Percentiles rank a stretch among this genome's conserved stretches.
phyloP scores from a whole-genome alignment of 35 echinoderm and acorn worm species.

The Lytechinus pictus region DNA sequence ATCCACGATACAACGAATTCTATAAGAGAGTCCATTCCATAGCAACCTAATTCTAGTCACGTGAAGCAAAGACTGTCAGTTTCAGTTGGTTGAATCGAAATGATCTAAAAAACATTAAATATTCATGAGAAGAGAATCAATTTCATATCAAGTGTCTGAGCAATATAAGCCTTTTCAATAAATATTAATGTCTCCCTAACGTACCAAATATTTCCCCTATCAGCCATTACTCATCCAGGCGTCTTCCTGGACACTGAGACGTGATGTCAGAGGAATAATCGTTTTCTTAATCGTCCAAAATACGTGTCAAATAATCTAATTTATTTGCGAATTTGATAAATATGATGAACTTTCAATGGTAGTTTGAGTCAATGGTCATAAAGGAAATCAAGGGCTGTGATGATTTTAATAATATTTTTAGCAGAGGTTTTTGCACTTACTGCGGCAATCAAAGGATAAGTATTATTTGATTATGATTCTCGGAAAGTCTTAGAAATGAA shows the following conservation, averaged over 20 bases:
- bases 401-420: no score
- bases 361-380: no score
- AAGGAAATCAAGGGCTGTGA: no score
- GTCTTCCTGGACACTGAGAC: not conserved
- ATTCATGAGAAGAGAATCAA: not conserved
- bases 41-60: not conserved
- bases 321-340: no score
- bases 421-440: no score
- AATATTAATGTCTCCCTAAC: not conserved
- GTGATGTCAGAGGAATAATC: not conserved
- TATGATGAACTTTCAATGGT: no score
- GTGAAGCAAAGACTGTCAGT: not conserved
- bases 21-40: no score
- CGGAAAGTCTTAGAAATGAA: no score
- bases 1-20: no score
- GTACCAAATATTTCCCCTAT: not conserved
- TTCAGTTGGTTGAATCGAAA: not conserved
- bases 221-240: not conserved
- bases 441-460: no score
- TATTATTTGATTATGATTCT: no score
- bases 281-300: not conserved
- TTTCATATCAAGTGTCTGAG: not conserved
- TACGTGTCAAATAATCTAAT: no score
- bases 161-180: not conserved
- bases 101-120: slow-evolving; percentile 4